Conservation (phyloP, 2,797 vertebrate genomes). For the Danio choprae region DNA sequence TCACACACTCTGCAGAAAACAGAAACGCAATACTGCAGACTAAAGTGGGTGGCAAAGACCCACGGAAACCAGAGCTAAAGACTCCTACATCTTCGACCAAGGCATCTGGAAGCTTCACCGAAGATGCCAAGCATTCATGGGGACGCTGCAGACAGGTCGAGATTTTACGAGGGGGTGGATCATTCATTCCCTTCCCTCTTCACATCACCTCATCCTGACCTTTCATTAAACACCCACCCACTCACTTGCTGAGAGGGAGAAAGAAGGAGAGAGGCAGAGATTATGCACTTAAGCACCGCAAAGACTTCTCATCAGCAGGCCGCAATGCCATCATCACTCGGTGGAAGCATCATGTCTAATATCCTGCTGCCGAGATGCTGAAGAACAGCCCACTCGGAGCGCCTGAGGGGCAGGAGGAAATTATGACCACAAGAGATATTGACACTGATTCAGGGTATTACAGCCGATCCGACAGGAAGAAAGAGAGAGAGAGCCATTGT, state of each 20-base stretch:
- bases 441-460: constrained; percentile 6
- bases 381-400: neutral
- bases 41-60: constrained; percentile 55
- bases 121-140: constrained; percentile 20
- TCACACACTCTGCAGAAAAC: constrained; percentile 48
- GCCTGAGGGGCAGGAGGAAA: constrained; percentile 8
- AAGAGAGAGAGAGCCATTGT: neutral
- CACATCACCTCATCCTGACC: constrained; percentile 73
- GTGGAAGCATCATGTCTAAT: constrained; percentile 15
- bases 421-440: neutral
- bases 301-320: constrained; percentile 16
- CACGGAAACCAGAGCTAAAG: constrained; percentile 47
- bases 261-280: constrained; percentile 10
- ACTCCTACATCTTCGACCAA: neutral
- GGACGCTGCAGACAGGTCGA: neutral
- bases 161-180: constrained; percentile 32
- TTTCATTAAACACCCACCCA: constrained; percentile 66
- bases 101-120: neutral
- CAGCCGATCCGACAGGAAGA: neutral
- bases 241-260: constrained; percentile 14
- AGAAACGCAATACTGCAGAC: constrained; percentile 62
- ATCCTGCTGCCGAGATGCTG: neutral
- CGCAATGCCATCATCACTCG: constrained; percentile 7
- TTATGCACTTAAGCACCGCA: constrained; percentile 1
- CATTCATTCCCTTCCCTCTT: constrained; percentile 47